Conservation (phyloP, 1,140 invertebrate genomes). For the Drosophila sulfurigaster region DNA sequence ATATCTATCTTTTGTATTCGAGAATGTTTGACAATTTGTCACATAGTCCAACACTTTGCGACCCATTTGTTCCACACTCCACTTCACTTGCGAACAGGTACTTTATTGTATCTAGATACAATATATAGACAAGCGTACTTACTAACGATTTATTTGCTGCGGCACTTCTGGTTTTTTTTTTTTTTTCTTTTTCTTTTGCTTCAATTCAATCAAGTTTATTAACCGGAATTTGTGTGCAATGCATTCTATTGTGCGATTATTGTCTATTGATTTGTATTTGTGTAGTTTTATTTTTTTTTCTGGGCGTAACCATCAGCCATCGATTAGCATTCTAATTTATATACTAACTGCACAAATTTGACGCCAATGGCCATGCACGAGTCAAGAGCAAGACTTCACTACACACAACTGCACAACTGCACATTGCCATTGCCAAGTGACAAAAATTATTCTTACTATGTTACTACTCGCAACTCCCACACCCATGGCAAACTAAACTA, state of each 20-base stretch:
- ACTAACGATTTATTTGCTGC: slow-evolving; percentile 76
- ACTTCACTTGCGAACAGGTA: slow-evolving; percentile 31
- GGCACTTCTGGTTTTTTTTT: slow-evolving; percentile 76
- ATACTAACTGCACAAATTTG: slow-evolving; percentile 76
- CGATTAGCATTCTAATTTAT: slow-evolving; percentile 83
- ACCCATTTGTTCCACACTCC: slow-evolving; percentile 79
- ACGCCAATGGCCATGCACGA: slow-evolving; percentile 75
- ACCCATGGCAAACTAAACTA: not conserved
- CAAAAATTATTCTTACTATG: not conserved
- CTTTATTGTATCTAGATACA: slow-evolving; percentile 25
- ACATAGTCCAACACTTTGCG: slow-evolving; percentile 57
- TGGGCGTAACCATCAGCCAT: slow-evolving; percentile 75
- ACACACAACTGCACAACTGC: not conserved
- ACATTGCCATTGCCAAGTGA: slow-evolving; percentile 37
- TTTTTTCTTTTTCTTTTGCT: slow-evolving; percentile 15
- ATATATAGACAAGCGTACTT: slow-evolving; percentile 47
- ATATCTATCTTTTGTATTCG: slow-evolving; percentile 25
- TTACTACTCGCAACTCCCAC: slow-evolving; percentile 4
- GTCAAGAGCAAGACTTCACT: slow-evolving; percentile 38
- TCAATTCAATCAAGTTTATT: slow-evolving; percentile 78
- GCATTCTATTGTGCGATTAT: slow-evolving; percentile 55
- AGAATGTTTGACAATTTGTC: slow-evolving; percentile 80
- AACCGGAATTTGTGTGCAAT: slow-evolving; percentile 69
- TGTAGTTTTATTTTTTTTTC: slow-evolving; percentile 34
- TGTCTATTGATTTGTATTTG: slow-evolving; percentile 32